Percentiles rank a stretch among this genome's conserved stretches.
Evolutionary conservation across 2,888 invertebrate genomes (phyloP).

Genomic region (Diachrysia chrysitis): DNA sequence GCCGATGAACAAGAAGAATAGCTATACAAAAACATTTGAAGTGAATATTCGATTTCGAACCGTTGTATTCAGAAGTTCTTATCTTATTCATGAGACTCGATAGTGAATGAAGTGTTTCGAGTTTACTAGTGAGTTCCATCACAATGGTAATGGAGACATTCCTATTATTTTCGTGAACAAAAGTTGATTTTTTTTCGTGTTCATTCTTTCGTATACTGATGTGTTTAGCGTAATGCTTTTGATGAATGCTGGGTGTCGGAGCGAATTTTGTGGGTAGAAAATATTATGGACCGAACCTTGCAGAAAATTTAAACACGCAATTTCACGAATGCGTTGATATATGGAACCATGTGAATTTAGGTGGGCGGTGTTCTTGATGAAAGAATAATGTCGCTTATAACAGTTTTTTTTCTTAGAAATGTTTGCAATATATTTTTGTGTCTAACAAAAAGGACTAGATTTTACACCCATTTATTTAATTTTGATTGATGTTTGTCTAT

Average conservation of each 20-base stretch:
- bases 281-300: slow-evolving; percentile 6
- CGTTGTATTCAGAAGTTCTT: slow-evolving; percentile 19
- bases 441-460: too few relatives aligned
- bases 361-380: background rate
- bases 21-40: slow-evolving; percentile 19
- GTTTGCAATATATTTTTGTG: too few relatives aligned
- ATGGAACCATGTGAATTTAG: background rate
- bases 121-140: slow-evolving; percentile 34
- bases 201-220: slow-evolving; percentile 36
- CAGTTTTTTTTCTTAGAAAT: background rate
- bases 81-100: slow-evolving; percentile 30
- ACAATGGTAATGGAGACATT: slow-evolving; percentile 38
- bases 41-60: slow-evolving; percentile 9
- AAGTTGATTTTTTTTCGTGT: slow-evolving; percentile 47
- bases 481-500: too few relatives aligned
- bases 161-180: slow-evolving; percentile 39
- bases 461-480: too few relatives aligned
- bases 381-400: background rate
- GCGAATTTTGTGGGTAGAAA: slow-evolving; percentile 30
- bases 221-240: slow-evolving; percentile 49
- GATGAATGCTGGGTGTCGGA: slow-evolving; percentile 32
- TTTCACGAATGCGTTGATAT: slow-evolving; percentile 7
- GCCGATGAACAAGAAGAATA: background rate
- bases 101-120: slow-evolving; percentile 25
- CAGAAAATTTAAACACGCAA: slow-evolving; percentile 11